Percentiles rank a stretch among this genome's conserved stretches.
phyloP scores from a whole-genome alignment of 2,797 vertebrate genomes.

The Vireo griseus region DNA sequence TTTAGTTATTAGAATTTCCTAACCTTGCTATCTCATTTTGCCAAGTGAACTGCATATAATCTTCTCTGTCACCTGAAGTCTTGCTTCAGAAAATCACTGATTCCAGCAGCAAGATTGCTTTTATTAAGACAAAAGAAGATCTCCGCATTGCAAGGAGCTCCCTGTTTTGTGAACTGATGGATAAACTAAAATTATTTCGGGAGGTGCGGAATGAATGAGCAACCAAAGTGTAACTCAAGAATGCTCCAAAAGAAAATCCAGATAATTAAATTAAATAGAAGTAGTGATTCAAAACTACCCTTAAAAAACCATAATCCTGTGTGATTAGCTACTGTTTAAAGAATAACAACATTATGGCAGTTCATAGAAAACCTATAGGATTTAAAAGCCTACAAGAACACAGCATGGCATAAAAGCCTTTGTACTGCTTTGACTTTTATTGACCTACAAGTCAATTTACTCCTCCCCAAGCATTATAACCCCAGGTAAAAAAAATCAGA shows the following conservation, averaged over 20 bases:
- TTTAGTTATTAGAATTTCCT: not conserved
- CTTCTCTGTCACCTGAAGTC: not conserved
- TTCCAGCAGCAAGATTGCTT: not conserved
- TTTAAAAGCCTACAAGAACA: conserved; percentile 27
- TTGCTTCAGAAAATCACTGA: not conserved
- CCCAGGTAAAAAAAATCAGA: conserved; percentile 11
- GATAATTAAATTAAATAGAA: not conserved
- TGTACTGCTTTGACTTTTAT: conserved; percentile 33
- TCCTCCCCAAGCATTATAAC: conserved; percentile 46
- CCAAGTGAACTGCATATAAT: not conserved
- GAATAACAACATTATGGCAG: not conserved
- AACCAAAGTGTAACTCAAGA: not conserved
- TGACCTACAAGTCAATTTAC: conserved; percentile 43
- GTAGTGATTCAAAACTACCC: not conserved
- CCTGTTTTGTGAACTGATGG: not conserved
- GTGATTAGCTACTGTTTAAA: not conserved
- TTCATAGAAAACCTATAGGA: not conserved
- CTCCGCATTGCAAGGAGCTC: not conserved
- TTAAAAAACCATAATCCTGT: not conserved
- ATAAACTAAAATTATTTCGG: not conserved
- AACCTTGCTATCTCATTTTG: not conserved
- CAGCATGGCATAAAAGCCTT: conserved; percentile 38
- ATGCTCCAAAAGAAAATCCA: not conserved
- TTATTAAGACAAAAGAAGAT: not conserved
- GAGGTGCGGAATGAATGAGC: rapidly evolving